Percentiles rank a stretch among this genome's conserved stretches.
phyloP scores from a whole-genome alignment of 2,797 vertebrate genomes.

The Platalea minor region DNA sequence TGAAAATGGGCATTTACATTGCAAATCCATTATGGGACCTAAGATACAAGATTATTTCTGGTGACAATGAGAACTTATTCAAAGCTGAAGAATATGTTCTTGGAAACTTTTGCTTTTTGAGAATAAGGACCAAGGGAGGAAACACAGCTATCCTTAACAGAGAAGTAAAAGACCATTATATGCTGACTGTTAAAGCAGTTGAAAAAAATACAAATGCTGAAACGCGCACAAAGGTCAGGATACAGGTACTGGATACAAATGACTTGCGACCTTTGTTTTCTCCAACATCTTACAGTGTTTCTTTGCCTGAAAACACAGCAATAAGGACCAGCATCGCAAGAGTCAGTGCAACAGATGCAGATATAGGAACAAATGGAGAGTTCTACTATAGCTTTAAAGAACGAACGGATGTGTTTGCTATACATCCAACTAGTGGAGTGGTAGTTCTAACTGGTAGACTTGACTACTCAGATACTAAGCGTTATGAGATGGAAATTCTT shows the following conservation, averaged over 20 bases:
- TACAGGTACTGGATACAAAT: conserved; percentile 97
- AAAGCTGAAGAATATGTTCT: conserved; percentile 95
- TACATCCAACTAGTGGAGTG: conserved; percentile 95
- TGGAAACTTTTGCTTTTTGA: conserved; percentile 97
- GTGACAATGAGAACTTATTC: conserved; percentile 96
- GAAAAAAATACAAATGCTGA: conserved; percentile 87
- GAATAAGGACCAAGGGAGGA: conserved; percentile 99
- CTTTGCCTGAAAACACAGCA: conserved; percentile 91
- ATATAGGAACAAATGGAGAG: conserved; percentile 97
- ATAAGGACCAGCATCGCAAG: conserved; percentile 90
- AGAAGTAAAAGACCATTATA: conserved; percentile 95
- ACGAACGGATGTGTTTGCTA: conserved; percentile 94
- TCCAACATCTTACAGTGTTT: conserved; percentile 95
- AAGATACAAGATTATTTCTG: conserved; percentile 96
- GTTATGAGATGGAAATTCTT: conserved; percentile 92
- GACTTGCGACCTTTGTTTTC: conserved; percentile 96
- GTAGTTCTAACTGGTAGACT: conserved; percentile 91
- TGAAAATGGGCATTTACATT: conserved; percentile 95
- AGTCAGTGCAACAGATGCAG: conserved; percentile 95
- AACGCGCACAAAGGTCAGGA: conserved; percentile 84
- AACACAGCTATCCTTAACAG: conserved; percentile 96
- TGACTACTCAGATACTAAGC: conserved; percentile 85
- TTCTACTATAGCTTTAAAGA: conserved; percentile 98
- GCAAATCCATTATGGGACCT: conserved; percentile 88
- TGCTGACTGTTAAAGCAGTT: conserved; percentile 89